These are phyloP conservation scores for Aspidiotus destructor DNA, from an alignment of 2,888 invertebrate species.

Conservation along the genomic window DNA sequence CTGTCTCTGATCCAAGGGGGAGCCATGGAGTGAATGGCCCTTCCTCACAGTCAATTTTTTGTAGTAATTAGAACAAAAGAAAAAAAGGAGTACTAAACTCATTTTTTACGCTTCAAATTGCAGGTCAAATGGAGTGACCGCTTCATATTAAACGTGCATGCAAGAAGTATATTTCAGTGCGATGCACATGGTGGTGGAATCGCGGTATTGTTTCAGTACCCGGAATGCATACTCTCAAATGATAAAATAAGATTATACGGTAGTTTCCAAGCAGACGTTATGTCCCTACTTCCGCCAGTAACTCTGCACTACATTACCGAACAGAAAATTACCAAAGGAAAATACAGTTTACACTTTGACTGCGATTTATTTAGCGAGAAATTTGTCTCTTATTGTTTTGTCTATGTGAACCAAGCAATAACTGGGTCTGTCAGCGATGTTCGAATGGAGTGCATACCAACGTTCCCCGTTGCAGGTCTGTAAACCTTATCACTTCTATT, in stretches of 20 bases:
- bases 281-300: conserved; percentile 57
- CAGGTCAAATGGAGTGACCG: conserved; percentile 77
- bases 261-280: conserved; percentile 58
- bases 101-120: conserved; percentile 35
- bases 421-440: conserved; percentile 78
- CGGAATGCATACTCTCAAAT: conserved; percentile 66
- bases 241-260: conserved; percentile 68
- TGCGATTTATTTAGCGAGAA: conserved; percentile 74
- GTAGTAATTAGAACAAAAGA: conserved; percentile 5
- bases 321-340: conserved; percentile 51
- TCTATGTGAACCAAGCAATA: conserved; percentile 75
- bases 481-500: neutral
- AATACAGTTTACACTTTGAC: conserved; percentile 65
- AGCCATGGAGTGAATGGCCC: neutral
- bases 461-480: conserved; percentile 65
- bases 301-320: conserved; percentile 56
- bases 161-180: conserved; percentile 72
- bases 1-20: too few relatives aligned
- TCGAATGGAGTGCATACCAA: conserved; percentile 73
- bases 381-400: conserved; percentile 78
- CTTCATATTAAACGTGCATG: conserved; percentile 75
- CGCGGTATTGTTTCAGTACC: conserved; percentile 72
- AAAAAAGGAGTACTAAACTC: neutral
- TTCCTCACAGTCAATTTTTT: neutral
- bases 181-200: conserved; percentile 58